These are phyloP conservation scores for Stichodactyla mertensii DNA, from an alignment of 64 coral and sea anemone genomes.

Conservation along the genomic window DNA sequence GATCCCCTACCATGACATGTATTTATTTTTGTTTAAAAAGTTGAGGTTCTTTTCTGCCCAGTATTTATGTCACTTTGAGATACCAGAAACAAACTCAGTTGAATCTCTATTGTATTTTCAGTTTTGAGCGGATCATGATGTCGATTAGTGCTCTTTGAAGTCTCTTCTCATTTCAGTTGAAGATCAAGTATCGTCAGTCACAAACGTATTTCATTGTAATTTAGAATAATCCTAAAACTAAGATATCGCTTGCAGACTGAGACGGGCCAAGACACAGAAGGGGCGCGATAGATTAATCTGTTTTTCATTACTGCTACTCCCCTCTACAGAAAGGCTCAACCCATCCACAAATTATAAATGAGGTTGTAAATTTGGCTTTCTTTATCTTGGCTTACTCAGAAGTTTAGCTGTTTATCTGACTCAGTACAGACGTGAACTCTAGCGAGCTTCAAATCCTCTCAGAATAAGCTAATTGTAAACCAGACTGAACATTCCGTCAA, in stretches of 20 bases:
- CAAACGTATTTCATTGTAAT: background rate
- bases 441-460: conserved; percentile 23
- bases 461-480: conserved; percentile 25
- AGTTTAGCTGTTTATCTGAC: conserved; percentile 26
- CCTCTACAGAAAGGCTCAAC: background rate
- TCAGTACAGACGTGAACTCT: conserved; percentile 19
- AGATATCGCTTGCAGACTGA: background rate
- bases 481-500: conserved; percentile 22
- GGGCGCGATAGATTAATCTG: background rate
- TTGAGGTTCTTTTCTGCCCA: background rate
- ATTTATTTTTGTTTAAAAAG: conserved; percentile 8
- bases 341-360: background rate
- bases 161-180: background rate
- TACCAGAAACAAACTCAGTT: background rate
- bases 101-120: background rate
- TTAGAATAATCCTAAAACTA: background rate
- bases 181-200: background rate
- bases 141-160: conserved; percentile 4
- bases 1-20: conserved; percentile 3
- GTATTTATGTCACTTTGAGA: conserved; percentile 6
- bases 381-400: conserved; percentile 12
- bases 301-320: background rate
- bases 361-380: background rate
- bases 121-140: background rate
- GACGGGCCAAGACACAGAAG: background rate